phyloP scores from a whole-genome alignment of 2,113 vertebrate genomes.

The Oceanodroma tethys region DNA sequence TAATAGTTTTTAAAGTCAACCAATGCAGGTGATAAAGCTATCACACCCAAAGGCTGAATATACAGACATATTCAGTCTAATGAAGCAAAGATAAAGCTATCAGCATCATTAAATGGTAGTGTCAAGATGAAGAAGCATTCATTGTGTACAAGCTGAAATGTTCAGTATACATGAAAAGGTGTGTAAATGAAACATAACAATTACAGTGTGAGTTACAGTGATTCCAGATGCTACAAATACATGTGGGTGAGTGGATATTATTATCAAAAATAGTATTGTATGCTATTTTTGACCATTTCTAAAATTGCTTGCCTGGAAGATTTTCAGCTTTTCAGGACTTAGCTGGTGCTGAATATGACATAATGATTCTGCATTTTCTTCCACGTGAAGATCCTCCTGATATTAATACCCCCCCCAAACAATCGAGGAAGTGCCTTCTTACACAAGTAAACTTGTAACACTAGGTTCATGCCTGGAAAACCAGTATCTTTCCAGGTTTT shows the following conservation, averaged over 20 bases:
- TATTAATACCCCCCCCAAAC: accelerated
- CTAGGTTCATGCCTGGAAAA: neutral
- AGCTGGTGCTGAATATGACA: neutral
- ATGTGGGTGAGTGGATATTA: neutral
- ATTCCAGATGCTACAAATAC: neutral
- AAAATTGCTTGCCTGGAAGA: neutral
- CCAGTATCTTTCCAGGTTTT: neutral
- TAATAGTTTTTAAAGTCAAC: neutral
- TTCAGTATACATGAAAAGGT: neutral
- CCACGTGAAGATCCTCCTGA: neutral
- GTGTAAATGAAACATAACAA: neutral
- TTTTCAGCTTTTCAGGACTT: neutral
- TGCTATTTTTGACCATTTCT: neutral
- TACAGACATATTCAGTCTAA: neutral
- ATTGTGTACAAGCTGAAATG: neutral
- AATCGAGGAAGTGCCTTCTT: neutral
- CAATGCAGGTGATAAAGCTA: neutral
- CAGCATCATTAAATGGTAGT: neutral
- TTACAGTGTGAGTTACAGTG: neutral
- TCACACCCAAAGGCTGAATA: neutral
- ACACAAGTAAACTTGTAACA: neutral
- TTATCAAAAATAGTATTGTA: neutral
- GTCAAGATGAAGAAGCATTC: neutral
- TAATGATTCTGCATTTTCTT: neutral
- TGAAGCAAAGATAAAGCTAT: neutral